A percentile compares a stretch with the other conserved stretches of the same genome.
phyloP scores from a whole-genome alignment of 2,113 vertebrate species.

The Solea solea region DNA sequence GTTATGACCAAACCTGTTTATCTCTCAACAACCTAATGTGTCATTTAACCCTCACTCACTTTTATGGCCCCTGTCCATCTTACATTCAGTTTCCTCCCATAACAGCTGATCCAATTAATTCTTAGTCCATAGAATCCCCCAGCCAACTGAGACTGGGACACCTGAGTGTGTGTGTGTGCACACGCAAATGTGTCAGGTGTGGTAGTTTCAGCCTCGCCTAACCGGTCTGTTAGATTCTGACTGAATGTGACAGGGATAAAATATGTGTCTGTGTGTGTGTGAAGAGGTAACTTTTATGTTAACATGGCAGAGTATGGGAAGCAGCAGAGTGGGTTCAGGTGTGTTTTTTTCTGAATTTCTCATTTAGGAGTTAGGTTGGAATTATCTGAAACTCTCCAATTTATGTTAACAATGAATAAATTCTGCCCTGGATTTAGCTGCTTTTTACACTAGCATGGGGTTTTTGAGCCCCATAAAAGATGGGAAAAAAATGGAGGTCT shows the following conservation, averaged over 20 bases:
- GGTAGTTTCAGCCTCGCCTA: slow-evolving; percentile 28
- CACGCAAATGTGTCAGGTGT: slow-evolving; percentile 65
- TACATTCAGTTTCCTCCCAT: slow-evolving; percentile 40
- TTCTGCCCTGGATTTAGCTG: too few species aligned
- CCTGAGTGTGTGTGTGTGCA: slow-evolving; percentile 59
- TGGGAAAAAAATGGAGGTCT: too few species aligned
- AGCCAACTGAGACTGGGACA: slow-evolving; percentile 70
- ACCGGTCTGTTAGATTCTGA: slow-evolving; percentile 39
- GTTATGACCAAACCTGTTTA: slow-evolving; percentile 37
- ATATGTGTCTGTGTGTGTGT: background rate
- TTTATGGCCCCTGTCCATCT: slow-evolving; percentile 58
- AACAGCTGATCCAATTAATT: slow-evolving; percentile 70
- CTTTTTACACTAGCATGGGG: too few species aligned
- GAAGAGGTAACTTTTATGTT: slow-evolving; percentile 48
- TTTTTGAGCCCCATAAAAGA: too few species aligned
- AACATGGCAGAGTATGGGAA: slow-evolving; percentile 40
- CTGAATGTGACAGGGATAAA: slow-evolving; percentile 27
- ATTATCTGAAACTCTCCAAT: slow-evolving; percentile 41
- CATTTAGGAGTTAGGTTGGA: slow-evolving; percentile 58
- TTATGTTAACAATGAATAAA: background rate
- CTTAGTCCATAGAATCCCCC: slow-evolving; percentile 56
- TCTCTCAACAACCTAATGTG: slow-evolving; percentile 17
- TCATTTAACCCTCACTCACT: slow-evolving; percentile 22
- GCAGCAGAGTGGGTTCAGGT: slow-evolving; percentile 67
- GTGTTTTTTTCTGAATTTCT: slow-evolving; percentile 37